Evolutionary conservation across 1,140 invertebrate genomes (phyloP), one percentile per base, ranked within the genome.

Genomic region (Ips typographus): DNA sequence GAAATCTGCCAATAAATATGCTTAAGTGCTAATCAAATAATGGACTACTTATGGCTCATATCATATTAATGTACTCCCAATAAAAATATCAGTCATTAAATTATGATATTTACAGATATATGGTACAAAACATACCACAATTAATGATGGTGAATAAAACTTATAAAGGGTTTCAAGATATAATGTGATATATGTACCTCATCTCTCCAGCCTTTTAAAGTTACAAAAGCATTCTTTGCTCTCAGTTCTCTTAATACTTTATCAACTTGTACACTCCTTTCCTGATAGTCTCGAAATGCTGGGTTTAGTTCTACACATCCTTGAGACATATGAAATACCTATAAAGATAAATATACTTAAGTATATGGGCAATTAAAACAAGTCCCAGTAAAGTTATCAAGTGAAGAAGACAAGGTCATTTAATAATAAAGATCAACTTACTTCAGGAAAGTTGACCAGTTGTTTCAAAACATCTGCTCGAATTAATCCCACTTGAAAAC

Each of bases 171-270:
- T 5, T 5, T 47, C 44, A 47, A 47, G 44, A 62, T 58, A 65
- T 40, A 6, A 43, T 60, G 22, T 38, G 22, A 22, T 22, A 22
- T 22, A 40, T n/a, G 76, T 82, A 91, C 90, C 85, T 97, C 95
- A 83, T 96, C 90, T 79, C 94, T 85, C 95, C 94, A 97, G 3
- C 94, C 94, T 78, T 89, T 88, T 1, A 97, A 80, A 3, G 90
- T 88, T 22, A 87, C 78, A 74, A 92, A 89, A 51, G 81, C 81
- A 76, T 85, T 85, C 69, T 87, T 82, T 66, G 81, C 83, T 64
- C 89, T 83, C 77, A 94, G 84, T 80, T 91, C 86, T 76, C 85
- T 84, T 62, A 97, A 83, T 47, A 96, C 90, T 78, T 87, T 84
- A 68, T 93, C 91, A n/a, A 97, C 84, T 76, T 88, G 85, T 58